A percentile compares a stretch with the other conserved stretches of the same genome.
phyloP scores from a whole-genome alignment of 2,888 invertebrate species.

The Oxycera nigricornis region DNA sequence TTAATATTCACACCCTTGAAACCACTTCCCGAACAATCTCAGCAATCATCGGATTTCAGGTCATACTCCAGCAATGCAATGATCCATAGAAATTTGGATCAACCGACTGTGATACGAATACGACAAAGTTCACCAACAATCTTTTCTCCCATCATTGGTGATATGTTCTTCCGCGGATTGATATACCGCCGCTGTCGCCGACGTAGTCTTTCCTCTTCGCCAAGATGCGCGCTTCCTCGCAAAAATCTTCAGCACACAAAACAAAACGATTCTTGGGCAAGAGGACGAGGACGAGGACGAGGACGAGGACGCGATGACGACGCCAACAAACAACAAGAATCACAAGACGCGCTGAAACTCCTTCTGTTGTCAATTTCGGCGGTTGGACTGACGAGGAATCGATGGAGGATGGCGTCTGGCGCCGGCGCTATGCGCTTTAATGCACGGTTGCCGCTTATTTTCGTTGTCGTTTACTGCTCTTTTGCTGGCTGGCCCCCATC shows the following conservation, averaged over 20 bases:
- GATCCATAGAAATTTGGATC: too few species aligned
- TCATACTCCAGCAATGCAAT: too few species aligned
- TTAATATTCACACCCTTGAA: too few species aligned
- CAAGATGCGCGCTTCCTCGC: not conserved
- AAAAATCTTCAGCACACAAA: not conserved
- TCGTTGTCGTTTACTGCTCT: constrained; percentile 2
- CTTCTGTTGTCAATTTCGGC: constrained; percentile 30
- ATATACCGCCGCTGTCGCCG: not conserved
- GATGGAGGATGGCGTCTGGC: constrained; percentile 51
- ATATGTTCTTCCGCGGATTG: constrained; percentile 14
- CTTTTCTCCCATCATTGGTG: not conserved
- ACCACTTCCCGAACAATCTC: too few species aligned
- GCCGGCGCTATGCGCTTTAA: constrained; percentile 50
- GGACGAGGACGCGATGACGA: not conserved
- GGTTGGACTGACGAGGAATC: constrained; percentile 45
- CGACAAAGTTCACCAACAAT: too few species aligned
- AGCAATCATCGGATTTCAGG: too few species aligned
- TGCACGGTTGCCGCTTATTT: constrained; percentile 34
- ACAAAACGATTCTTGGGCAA: not conserved
- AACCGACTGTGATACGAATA: too few species aligned
- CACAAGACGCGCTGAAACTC: not conserved
- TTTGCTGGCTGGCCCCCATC: not conserved
- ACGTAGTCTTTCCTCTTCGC: not conserved
- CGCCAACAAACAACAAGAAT: not conserved
- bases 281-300: not conserved